phyloP scores from a whole-genome alignment of 1,140 invertebrate species.

The Ooceraea biroi region DNA sequence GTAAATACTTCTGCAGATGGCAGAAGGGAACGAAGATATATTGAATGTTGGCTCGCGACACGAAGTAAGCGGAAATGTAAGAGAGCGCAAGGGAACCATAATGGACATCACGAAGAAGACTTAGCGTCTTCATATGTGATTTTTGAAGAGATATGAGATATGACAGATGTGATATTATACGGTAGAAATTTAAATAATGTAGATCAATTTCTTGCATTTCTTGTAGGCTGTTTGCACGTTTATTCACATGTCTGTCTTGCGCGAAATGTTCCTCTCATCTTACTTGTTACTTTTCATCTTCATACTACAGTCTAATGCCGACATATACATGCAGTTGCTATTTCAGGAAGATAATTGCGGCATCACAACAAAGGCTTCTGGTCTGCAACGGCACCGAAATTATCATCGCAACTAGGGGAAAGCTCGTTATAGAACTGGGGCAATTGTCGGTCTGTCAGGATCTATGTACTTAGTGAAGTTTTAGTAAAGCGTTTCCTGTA shows the following conservation, averaged over 20 bases:
- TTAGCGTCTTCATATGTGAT: no score
- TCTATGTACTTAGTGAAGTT: slow-evolving; percentile 50
- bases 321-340: not conserved
- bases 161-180: no score
- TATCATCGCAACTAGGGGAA: slow-evolving; percentile 44
- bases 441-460: slow-evolving; percentile 59
- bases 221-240: no score
- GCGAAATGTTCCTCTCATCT: no score
- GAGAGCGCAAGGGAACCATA: not conserved
- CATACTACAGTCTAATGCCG: not conserved
- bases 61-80: not conserved
- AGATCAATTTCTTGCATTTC: no score
- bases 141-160: no score
- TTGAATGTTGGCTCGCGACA: not conserved
- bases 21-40: not conserved
- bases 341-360: slow-evolving; percentile 29
- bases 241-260: no score
- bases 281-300: not conserved
- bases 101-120: no score
- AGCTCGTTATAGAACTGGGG: slow-evolving; percentile 57
- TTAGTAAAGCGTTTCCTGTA: slow-evolving; percentile 43
- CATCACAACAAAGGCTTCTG: slow-evolving; percentile 51
- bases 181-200: no score
- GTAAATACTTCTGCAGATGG: not conserved
- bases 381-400: slow-evolving; percentile 37